Percentiles rank a stretch among this genome's conserved stretches.
Evolutionary conservation across 1,140 invertebrate genomes (phyloP).

Genomic region (Penaeus vannamei): DNA sequence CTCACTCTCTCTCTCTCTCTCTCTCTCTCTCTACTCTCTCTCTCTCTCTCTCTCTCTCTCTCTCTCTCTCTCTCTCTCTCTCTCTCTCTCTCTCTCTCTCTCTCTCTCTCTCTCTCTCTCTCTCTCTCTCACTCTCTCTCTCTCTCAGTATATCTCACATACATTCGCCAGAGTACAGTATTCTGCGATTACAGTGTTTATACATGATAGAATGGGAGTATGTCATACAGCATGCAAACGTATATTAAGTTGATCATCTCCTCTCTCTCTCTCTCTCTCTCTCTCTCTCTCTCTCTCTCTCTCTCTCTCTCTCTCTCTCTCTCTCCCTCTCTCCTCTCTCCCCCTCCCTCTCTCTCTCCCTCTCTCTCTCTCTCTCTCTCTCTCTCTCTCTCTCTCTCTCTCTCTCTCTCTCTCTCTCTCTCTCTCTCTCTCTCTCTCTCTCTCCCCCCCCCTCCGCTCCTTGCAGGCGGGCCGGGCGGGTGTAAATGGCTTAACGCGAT

Average conservation of each 20-base stretch:
- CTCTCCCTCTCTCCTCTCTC: not conserved
- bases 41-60: slow-evolving; percentile 22
- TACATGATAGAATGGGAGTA: too few relatives aligned
- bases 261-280: not conserved
- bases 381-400: slow-evolving; percentile 18
- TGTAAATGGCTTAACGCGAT: not conserved
- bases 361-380: slow-evolving; percentile 28
- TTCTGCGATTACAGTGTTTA: too few relatives aligned
- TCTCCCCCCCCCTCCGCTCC: not conserved
- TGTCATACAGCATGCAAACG: too few relatives aligned
- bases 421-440: slow-evolving; percentile 29
- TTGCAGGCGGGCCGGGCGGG: not conserved
- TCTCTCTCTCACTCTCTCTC: not conserved
- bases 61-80: slow-evolving; percentile 29
- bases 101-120: slow-evolving; percentile 17
- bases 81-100: slow-evolving; percentile 40
- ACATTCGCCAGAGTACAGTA: too few relatives aligned
- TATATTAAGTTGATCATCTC: not conserved
- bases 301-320: not conserved
- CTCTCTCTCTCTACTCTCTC: not conserved
- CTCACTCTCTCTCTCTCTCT: too few relatives aligned
- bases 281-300: not conserved
- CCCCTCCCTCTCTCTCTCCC: not conserved
- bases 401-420: slow-evolving; percentile 2
- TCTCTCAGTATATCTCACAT: too few relatives aligned